phyloP scores from a whole-genome alignment of 2,113 vertebrate species.

The Heterotilapia buettikoferi region DNA sequence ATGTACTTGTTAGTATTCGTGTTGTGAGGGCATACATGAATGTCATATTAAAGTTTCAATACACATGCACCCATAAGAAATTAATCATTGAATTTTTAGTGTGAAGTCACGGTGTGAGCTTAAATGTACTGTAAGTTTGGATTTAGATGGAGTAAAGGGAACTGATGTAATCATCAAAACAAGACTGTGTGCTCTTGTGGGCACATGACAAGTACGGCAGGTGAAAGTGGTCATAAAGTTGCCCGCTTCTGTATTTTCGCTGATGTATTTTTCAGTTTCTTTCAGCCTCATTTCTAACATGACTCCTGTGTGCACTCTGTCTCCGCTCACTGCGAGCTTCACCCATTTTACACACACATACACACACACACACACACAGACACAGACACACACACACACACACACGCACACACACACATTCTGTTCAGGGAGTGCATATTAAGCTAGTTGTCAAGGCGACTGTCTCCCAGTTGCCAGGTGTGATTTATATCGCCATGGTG shows the following conservation, averaged over 20 bases:
- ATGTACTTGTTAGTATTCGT: background rate
- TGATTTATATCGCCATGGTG: conserved; percentile 67
- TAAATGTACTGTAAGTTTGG: background rate
- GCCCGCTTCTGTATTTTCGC: background rate
- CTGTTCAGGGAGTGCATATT: conserved; percentile 11
- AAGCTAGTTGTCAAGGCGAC: conserved; percentile 66
- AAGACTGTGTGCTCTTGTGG: background rate
- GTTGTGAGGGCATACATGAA: background rate
- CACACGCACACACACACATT: background rate
- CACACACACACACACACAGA: background rate
- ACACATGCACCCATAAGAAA: background rate
- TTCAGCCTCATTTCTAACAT: background rate
- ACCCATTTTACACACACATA: background rate
- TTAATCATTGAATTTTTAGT: background rate
- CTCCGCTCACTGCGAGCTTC: background rate
- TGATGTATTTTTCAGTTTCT: background rate
- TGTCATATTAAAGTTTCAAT: background rate
- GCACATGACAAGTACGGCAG: background rate
- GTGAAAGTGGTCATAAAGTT: background rate
- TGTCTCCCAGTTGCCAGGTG: conserved; percentile 63
- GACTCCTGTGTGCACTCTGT: background rate
- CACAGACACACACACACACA: conserved; percentile 27
- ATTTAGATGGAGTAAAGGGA: background rate
- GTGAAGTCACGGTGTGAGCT: background rate
- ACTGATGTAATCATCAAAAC: background rate